Percentiles rank a stretch among this genome's conserved stretches.
Evolutionary conservation across 2,888 invertebrate genomes (phyloP).

Genomic region (Agonopterix alstromeriana): DNA sequence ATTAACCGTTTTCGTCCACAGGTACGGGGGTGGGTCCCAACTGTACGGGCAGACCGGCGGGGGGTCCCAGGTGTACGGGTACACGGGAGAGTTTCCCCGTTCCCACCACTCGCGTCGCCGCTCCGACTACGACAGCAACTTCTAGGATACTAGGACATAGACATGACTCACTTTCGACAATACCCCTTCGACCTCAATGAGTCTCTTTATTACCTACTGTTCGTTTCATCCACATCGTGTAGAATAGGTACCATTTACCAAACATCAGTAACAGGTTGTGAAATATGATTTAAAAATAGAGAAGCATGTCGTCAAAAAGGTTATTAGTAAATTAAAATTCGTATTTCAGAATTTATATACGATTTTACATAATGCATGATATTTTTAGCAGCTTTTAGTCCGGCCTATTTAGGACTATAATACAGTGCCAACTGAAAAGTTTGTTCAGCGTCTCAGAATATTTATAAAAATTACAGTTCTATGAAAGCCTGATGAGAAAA

Average conservation of each 20-base stretch:
- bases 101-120: constrained; percentile 78
- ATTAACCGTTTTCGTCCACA: constrained; percentile 21
- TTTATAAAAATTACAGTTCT: neutral
- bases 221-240: constrained; percentile 34
- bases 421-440: constrained; percentile 47
- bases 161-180: constrained; percentile 58
- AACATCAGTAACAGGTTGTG: constrained; percentile 65
- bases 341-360: constrained; percentile 45
- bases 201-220: constrained; percentile 27
- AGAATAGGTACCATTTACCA: constrained; percentile 22
- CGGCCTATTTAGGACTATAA: constrained; percentile 59
- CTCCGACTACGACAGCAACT: constrained; percentile 88
- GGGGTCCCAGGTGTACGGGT: constrained; percentile 75
- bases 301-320: constrained; percentile 28
- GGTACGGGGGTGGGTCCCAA: constrained; percentile 76
- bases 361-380: constrained; percentile 43
- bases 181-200: constrained; percentile 53
- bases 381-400: constrained; percentile 62
- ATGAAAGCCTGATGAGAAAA: too few relatives aligned
- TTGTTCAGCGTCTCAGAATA: constrained; percentile 28
- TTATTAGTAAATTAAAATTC: constrained; percentile 27
- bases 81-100: constrained; percentile 61
- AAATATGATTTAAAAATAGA: constrained; percentile 41
- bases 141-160: constrained; percentile 66
- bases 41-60: constrained; percentile 82